These are phyloP conservation scores for Epinotia brunnichana DNA, from an alignment of 2,888 invertebrate genomes.

Conservation along the genomic window DNA sequence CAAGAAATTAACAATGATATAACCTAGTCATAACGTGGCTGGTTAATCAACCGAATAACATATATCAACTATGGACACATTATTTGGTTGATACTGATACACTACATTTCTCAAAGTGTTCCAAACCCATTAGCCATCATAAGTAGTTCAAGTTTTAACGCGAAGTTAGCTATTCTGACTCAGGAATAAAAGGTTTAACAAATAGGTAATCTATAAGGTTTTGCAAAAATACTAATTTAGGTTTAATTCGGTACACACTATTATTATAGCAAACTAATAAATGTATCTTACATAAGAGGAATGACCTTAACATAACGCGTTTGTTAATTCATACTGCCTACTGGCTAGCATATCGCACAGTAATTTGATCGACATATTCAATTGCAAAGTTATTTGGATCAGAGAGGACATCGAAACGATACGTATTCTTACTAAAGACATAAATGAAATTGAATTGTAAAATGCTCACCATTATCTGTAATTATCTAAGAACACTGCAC, in stretches of 20 bases:
- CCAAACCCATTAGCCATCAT: too few relatives aligned
- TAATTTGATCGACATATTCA: not conserved
- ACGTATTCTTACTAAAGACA: not conserved
- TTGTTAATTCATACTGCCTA: too few relatives aligned
- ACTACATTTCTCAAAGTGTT: too few relatives aligned
- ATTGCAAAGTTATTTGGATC: not conserved
- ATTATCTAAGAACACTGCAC: slow-evolving; percentile 26
- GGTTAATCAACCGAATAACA: too few relatives aligned
- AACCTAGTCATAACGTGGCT: too few relatives aligned
- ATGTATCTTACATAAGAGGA: not conserved
- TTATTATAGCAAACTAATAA: not conserved
- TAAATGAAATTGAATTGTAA: not conserved
- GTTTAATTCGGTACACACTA: not conserved
- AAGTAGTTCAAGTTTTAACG: not conserved
- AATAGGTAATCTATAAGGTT: not conserved
- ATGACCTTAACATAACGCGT: not conserved
- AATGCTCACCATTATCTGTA: slow-evolving; percentile 30
- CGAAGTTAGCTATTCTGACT: not conserved
- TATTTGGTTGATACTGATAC: too few relatives aligned
- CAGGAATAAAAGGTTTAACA: not conserved
- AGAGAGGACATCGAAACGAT: not conserved
- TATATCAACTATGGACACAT: too few relatives aligned
- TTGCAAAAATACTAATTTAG: not conserved
- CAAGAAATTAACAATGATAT: too few relatives aligned
- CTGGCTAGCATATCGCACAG: not conserved